These are phyloP conservation scores for Sycophaga agraensis DNA, from an alignment of 1,140 invertebrate species.

Conservation along the genomic window DNA sequence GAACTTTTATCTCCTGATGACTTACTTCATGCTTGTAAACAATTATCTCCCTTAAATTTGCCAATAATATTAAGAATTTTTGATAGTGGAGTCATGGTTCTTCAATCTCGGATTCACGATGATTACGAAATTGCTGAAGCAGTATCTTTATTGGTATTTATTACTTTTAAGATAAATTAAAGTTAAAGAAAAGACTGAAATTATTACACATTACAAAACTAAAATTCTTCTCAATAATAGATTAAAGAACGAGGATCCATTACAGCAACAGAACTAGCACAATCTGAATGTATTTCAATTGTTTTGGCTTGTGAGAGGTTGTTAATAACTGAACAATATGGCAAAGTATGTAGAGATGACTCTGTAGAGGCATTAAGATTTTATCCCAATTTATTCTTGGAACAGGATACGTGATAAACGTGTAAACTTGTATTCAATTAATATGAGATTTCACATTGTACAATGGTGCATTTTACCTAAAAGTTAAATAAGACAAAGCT, in stretches of 20 bases:
- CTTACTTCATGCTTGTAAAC: conserved; percentile 84
- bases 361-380: conserved; percentile 90
- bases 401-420: conserved; percentile 42
- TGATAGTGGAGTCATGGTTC: conserved; percentile 87
- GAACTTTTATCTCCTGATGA: conserved; percentile 93
- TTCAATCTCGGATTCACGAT: conserved; percentile 78
- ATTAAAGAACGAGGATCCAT: conserved; percentile 72
- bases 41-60: conserved; percentile 65
- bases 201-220: neutral
- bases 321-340: conserved; percentile 78
- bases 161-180: neutral
- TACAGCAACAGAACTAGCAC: conserved; percentile 84
- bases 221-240: conserved; percentile 56
- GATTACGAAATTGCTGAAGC: conserved; percentile 75
- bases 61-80: conserved; percentile 81
- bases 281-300: conserved; percentile 79
- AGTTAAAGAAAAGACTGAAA: neutral
- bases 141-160: conserved; percentile 69
- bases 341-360: conserved; percentile 89
- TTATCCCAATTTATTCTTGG: conserved; percentile 84
- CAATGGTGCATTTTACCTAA: neutral
- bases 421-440: neutral
- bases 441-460: conserved; percentile 12
- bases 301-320: conserved; percentile 85
- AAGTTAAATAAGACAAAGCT: conserved; percentile 2